phyloP scores from a whole-genome alignment of 2,113 vertebrate species.

The Clarias gariepinus region DNA sequence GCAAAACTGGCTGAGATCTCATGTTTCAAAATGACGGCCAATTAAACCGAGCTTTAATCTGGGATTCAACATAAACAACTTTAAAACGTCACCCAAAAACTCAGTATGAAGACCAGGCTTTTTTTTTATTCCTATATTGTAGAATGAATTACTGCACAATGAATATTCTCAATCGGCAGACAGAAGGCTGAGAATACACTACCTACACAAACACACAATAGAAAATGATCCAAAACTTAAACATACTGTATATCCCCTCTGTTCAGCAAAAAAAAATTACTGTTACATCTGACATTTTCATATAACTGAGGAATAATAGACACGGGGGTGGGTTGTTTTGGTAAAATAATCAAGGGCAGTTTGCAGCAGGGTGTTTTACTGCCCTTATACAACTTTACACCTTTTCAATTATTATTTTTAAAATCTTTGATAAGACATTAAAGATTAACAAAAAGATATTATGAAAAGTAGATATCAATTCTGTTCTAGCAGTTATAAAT shows the following conservation, averaged over 20 bases:
- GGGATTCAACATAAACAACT: not conserved
- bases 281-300: not conserved
- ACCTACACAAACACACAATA: not conserved
- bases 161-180: not conserved
- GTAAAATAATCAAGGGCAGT: not conserved
- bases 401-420: no score
- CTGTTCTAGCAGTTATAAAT: not conserved
- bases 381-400: not conserved
- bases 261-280: not conserved
- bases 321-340: not conserved
- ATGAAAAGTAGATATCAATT: no score
- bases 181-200: not conserved
- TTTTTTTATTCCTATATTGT: not conserved
- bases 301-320: not conserved
- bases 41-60: conserved; percentile 19
- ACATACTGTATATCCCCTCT: not conserved
- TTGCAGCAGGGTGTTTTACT: not conserved
- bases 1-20: not conserved
- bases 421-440: no score
- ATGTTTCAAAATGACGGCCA: not conserved
- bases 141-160: not conserved
- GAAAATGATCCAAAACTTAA: not conserved
- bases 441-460: no score
- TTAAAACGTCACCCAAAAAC: not conserved
- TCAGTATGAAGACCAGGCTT: not conserved